phyloP scores from a whole-genome alignment of 2,888 invertebrate species.

The Theretra japonica region DNA sequence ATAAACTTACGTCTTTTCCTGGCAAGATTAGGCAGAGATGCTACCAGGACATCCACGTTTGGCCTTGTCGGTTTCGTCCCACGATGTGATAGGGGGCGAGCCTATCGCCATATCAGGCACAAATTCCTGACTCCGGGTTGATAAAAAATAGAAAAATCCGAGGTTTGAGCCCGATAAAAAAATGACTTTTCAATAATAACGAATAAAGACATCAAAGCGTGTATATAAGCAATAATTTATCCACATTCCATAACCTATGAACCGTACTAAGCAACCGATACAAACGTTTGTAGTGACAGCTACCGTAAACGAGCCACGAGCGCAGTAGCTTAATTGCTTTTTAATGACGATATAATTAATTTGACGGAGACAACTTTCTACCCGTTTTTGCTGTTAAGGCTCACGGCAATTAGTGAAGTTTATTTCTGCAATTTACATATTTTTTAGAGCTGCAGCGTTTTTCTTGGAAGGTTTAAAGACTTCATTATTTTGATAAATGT shows the following conservation, averaged over 20 bases:
- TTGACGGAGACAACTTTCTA: constrained; percentile 52
- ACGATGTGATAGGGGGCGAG: no score
- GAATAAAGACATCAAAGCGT: background rate
- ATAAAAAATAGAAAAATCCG: no score
- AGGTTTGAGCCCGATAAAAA: no score
- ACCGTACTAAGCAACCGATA: background rate
- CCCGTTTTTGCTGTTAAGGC: constrained; percentile 26
- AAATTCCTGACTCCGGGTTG: no score
- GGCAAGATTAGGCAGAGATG: no score
- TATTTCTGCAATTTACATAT: constrained; percentile 9
- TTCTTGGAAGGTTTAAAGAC: constrained; percentile 18
- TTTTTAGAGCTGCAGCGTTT: background rate
- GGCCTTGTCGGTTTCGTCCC: no score
- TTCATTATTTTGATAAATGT: background rate
- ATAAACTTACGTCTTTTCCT: no score
- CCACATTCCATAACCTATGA: constrained; percentile 9
- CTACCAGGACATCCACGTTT: no score
- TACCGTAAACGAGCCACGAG: constrained; percentile 11
- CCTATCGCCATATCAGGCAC: no score
- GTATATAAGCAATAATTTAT: background rate
- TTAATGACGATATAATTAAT: constrained; percentile 59
- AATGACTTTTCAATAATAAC: no score
- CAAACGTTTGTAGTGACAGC: background rate
- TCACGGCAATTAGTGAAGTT: constrained; percentile 19
- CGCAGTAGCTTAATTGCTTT: constrained; percentile 47